These are phyloP conservation scores for Himalopsyche phryganea DNA, from an alignment of 1,140 invertebrate genomes.

Conservation along the genomic window DNA sequence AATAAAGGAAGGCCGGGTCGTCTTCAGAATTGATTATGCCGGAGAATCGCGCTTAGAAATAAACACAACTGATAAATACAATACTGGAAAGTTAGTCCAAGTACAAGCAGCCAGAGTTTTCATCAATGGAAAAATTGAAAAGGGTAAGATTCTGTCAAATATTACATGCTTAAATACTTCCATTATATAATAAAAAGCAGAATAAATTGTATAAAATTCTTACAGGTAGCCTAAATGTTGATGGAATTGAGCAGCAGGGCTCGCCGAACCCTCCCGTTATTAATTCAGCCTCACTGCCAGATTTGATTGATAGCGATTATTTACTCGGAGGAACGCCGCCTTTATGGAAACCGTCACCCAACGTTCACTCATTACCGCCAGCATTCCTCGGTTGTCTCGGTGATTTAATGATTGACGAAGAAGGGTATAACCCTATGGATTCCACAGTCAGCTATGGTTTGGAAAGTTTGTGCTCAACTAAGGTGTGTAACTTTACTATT, in stretches of 20 bases:
- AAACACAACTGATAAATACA: slow-evolving; percentile 69
- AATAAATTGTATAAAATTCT: too few relatives aligned
- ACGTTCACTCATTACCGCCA: slow-evolving; percentile 28
- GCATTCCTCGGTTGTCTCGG: slow-evolving; percentile 80
- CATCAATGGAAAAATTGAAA: slow-evolving; percentile 54
- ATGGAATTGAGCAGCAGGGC: slow-evolving; percentile 65
- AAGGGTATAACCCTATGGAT: slow-evolving; percentile 54
- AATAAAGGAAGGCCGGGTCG: slow-evolving; percentile 69
- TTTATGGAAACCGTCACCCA: slow-evolving; percentile 27
- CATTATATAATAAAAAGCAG: too few relatives aligned
- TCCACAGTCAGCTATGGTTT: slow-evolving; percentile 71
- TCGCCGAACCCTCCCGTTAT: slow-evolving; percentile 59
- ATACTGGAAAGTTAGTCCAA: slow-evolving; percentile 75
- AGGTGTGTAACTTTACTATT: slow-evolving; percentile 50
- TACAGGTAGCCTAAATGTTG: slow-evolving; percentile 64
- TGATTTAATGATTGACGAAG: slow-evolving; percentile 70
- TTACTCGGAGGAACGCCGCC: slow-evolving; percentile 82
- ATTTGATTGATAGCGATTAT: slow-evolving; percentile 60
- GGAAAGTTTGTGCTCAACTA: slow-evolving; percentile 68
- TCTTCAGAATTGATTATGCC: slow-evolving; percentile 71
- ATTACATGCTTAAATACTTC: too few relatives aligned
- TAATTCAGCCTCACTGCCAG: slow-evolving; percentile 57
- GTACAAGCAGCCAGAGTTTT: slow-evolving; percentile 65
- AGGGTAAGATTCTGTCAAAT: too few relatives aligned
- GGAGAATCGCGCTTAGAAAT: slow-evolving; percentile 62